These are phyloP conservation scores for Microchrysa polita DNA, from an alignment of 2,888 invertebrate genomes.

Conservation along the genomic window DNA sequence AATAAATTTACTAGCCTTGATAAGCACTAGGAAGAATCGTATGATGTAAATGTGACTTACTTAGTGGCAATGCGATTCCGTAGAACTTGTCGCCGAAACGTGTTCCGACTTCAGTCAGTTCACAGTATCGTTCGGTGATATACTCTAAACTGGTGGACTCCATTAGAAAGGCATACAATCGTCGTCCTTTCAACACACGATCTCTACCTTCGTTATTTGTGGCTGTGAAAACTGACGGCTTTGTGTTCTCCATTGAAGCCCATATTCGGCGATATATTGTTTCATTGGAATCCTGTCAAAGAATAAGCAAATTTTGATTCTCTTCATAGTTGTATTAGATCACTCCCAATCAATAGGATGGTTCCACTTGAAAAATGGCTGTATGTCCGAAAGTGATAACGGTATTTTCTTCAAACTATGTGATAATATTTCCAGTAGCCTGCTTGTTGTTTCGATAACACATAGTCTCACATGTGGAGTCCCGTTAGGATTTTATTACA, in stretches of 20 bases:
- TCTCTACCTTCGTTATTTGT: constrained; percentile 89
- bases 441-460: too few relatives aligned
- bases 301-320: too few relatives aligned
- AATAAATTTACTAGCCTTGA: too few relatives aligned
- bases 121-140: constrained; percentile 84
- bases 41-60: constrained; percentile 66
- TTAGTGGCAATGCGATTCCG: constrained; percentile 91
- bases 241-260: constrained; percentile 86
- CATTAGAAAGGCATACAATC: constrained; percentile 93
- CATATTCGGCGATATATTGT: constrained; percentile 92
- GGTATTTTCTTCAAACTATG: too few relatives aligned
- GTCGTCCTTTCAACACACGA: constrained; percentile 79
- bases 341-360: too few relatives aligned
- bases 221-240: constrained; percentile 83
- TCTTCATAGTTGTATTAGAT: neutral
- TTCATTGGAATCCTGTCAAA: constrained; percentile 81
- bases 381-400: too few relatives aligned
- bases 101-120: constrained; percentile 83
- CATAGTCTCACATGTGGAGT: too few relatives aligned
- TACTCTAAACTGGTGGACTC: constrained; percentile 96
- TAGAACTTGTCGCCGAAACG: constrained; percentile 92
- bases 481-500: too few relatives aligned
- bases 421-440: too few relatives aligned
- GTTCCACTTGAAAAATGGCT: too few relatives aligned
- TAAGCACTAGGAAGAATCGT: too few relatives aligned